Evolutionary conservation across 2,888 invertebrate species (phyloP), one percentile per base, ranked within the genome.

Genomic region (Terebella lapidaria): DNA sequence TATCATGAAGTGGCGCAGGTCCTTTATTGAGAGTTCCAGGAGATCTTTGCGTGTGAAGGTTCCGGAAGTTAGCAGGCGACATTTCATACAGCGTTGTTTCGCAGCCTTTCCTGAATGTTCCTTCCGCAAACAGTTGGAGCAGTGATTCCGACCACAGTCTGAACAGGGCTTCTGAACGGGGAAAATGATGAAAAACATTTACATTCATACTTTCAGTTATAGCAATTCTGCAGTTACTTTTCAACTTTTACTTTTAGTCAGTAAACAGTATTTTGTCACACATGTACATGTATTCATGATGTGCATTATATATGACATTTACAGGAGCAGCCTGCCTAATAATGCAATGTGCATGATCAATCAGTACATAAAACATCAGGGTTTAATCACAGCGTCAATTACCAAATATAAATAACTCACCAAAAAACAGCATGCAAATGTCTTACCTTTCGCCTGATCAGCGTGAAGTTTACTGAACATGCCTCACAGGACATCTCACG

Each of bases 1-100:
- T 25, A 66, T 61, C 20, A 79, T 68, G 57, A 78, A 72, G n/a
- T 70, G 66, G 28, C 72, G 70, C 62, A 79, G 68, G 66, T 79
- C 76, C 56, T 74, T 75, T 25, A 22, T 28, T 10, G 5, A 18
- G 15, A 53, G 28, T 10, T 25, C 15, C 27, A 28, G 10, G 15
- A 53, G 22, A 28, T 53, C 53, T 27, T 10, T 22, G 5, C 53
- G 26, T 15, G 53, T 53, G 22, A 53, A 53, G 5, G 25, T 25
- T 15, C 53, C 53, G 4, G 53, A 53, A 4, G 27, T 25, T 28
- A 53, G 22, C 27, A 53, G 15, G 5, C 15, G 53, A 22, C 53
- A 53, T 10, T 53, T 25, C 15, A 27, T 53, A 28, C 53, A 53
- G 26, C 53, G 10, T 15, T 28, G 53, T 28, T 28, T 5, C 4